Evolutionary conservation across 1,140 invertebrate genomes (phyloP), one percentile per base, ranked within the genome.

Genomic region (Sminthurides bifidus): DNA sequence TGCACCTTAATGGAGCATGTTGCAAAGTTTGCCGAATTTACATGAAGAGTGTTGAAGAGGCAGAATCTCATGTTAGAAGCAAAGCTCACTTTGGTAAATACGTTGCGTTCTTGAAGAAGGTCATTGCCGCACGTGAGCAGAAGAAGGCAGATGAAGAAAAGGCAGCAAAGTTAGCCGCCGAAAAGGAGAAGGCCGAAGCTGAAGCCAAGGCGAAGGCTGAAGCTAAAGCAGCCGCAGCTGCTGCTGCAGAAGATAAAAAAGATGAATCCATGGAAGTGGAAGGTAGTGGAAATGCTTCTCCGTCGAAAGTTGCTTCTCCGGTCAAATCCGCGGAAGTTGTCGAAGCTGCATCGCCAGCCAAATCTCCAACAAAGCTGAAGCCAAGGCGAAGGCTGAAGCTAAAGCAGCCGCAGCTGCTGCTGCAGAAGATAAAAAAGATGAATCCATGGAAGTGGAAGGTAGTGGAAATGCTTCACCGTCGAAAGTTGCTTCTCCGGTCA

Each of bases 11-110:
- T n/a, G 62, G 62, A 30, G 54, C 12, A 26, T 59, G 56, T 30
- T 64, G 62, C 45, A 60, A 61, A 52, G 62, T 64, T 15, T 64
- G 62, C 35, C 52, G 56, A 0, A 49, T 33, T 5, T 64, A 61
- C 27, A 64, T 64, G 29, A 24, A 40, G 1, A 31, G 38, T 10
- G 43, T 49, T 21, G 33, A 45, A 17, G 56, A 59, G 10, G 50
- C 56, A 1, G 56, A 56, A 8, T 5, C 48, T 37, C 62, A 64
- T 51, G 48, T 52, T 5, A 58, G 44, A 31, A 48, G 49, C 12
- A 58, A 57, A 40, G 19, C 45, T 37, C 62, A 64, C 51, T 61
- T 54, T 29, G 44, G 43, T 12, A 43, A 37, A 15, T 64, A 59
- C 29, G 52, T 54, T 5, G 30, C 27, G 10, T 61, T 56, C 33